Percentiles rank a stretch among this genome's conserved stretches.
Evolutionary conservation across 92 coral and sea anemone species (phyloP).

Genomic region (Epizoanthus rinbou): DNA sequence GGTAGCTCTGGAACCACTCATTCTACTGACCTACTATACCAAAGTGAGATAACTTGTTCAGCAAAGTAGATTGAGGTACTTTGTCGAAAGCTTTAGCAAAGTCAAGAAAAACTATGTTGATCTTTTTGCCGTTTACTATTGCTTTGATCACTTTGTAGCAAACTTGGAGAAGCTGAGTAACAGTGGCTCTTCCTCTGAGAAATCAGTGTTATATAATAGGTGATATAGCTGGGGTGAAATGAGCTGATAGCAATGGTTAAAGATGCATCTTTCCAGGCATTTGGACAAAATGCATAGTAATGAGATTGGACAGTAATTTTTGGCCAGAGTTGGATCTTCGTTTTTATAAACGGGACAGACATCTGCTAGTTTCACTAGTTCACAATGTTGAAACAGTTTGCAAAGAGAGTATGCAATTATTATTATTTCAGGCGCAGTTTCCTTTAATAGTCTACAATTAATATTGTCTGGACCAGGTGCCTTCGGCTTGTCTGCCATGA

Average conservation of each 20-base stretch:
- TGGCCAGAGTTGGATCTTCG: too few relatives aligned
- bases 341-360: too few relatives aligned
- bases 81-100: conserved; percentile 37
- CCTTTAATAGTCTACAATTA: conserved; percentile 7
- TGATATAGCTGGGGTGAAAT: not conserved
- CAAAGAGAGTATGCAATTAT: conserved; percentile 22
- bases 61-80: conserved; percentile 22
- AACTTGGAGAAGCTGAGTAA: conserved; percentile 19
- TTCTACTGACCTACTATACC: not conserved
- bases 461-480: conserved; percentile 28
- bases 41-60: not conserved
- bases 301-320: too few relatives aligned
- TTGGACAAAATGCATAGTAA: too few relatives aligned
- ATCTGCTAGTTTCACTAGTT: conserved; percentile 6
- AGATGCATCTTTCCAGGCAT: conserved; percentile 5
- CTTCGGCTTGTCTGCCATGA: too few relatives aligned
- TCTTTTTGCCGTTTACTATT: too few relatives aligned
- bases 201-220: conserved; percentile 20
- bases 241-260: conserved; percentile 10
- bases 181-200: conserved; percentile 16
- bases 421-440: conserved; percentile 43
- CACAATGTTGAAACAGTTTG: not conserved
- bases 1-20: conserved; percentile 27
- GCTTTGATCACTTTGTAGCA: conserved; percentile 24
- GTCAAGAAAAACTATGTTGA: too few relatives aligned